Percentiles rank a stretch among this genome's conserved stretches.
Evolutionary conservation across 2,888 invertebrate species (phyloP).

Genomic region (Bombylius major): DNA sequence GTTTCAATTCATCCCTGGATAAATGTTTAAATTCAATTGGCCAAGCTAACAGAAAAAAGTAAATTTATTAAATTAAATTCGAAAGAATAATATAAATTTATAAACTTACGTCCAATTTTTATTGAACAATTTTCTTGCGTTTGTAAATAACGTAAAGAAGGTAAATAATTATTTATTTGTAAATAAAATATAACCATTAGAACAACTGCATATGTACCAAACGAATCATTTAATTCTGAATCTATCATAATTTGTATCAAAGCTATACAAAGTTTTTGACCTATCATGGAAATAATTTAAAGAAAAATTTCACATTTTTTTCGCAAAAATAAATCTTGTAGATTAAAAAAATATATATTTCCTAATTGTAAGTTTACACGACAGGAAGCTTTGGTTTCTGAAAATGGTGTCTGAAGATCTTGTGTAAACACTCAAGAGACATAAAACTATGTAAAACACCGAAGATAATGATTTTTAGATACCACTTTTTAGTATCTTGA

Average conservation of each 20-base stretch:
- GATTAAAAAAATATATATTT: too few relatives aligned
- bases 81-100: background rate
- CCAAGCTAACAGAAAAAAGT: background rate
- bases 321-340: too few relatives aligned
- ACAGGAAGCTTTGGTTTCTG: too few relatives aligned
- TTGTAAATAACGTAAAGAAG: conserved; percentile 27
- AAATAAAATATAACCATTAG: conserved; percentile 43
- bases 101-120: conserved; percentile 26
- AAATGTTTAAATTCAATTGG: background rate
- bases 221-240: background rate
- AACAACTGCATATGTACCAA: conserved; percentile 39
- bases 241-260: conserved; percentile 40
- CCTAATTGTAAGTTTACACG: too few relatives aligned
- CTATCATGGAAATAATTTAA: conserved; percentile 10
- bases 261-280: conserved; percentile 38
- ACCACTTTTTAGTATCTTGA: too few relatives aligned
- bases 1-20: background rate
- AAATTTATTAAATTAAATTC: too few relatives aligned
- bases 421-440: too few relatives aligned
- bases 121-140: conserved; percentile 16
- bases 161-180: conserved; percentile 35
- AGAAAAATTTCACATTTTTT: too few relatives aligned
- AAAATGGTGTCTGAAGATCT: too few relatives aligned
- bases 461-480: too few relatives aligned
- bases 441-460: too few relatives aligned